A percentile compares a stretch with the other conserved stretches of the same genome.
Conservation (phyloP, 1,140 invertebrate genomes). For the Scaptomyza graminum region DNA sequence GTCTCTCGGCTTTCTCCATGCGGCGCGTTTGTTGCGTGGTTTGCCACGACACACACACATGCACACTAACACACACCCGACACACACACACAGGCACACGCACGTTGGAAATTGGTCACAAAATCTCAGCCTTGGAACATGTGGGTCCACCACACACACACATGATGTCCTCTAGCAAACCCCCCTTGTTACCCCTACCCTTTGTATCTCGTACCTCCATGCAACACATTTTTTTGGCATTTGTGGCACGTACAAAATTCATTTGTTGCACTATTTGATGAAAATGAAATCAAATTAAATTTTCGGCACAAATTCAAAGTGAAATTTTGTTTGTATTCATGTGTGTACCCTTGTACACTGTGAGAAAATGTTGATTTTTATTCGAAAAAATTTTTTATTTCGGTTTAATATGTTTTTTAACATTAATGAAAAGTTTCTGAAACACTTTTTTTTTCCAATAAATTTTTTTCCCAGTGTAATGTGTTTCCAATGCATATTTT, state of each 20-base stretch:
- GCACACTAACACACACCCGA: conserved; percentile 57
- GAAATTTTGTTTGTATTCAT: conserved; percentile 34
- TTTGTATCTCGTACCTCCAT: background rate
- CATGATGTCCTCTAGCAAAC: conserved; percentile 5
- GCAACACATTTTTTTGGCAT: conserved; percentile 51
- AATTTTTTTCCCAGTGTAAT: too few relatives aligned
- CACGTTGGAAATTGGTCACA: conserved; percentile 60
- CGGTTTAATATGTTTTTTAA: too few relatives aligned
- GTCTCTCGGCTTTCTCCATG: background rate
- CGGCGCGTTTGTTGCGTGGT: conserved; percentile 51
- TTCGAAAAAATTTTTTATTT: background rate
- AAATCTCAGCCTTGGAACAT: conserved; percentile 71
- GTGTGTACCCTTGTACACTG: conserved; percentile 4
- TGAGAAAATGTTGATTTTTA: background rate
- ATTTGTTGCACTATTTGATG: conserved; percentile 80
- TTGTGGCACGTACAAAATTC: conserved; percentile 79
- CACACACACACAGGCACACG: conserved; percentile 50
- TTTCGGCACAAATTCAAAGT: conserved; percentile 78
- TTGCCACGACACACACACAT: conserved; percentile 59
- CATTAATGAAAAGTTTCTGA: too few relatives aligned
- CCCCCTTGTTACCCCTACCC: background rate
- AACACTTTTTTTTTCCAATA: too few relatives aligned
- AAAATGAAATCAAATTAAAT: conserved; percentile 82
- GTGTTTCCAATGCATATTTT: too few relatives aligned
- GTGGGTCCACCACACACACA: conserved; percentile 31